A percentile compares a stretch with the other conserved stretches of the same genome.
Evolutionary conservation across 2,113 vertebrate genomes (phyloP).

Genomic region (Caretta caretta): DNA sequence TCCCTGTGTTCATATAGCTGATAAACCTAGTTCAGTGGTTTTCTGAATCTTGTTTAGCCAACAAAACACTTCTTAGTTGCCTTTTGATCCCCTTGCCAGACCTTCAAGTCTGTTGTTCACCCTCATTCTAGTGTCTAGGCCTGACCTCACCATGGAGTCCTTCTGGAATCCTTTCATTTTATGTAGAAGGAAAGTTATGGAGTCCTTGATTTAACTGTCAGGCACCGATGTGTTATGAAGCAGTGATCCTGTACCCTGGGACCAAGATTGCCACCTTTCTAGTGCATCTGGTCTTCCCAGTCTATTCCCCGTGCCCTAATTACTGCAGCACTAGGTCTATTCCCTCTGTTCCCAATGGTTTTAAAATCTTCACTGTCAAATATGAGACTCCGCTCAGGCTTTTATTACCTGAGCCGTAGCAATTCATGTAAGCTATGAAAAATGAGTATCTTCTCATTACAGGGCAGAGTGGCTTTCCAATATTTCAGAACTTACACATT

Average conservation of each 20-base stretch:
- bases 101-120: neutral
- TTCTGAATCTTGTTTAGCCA: neutral
- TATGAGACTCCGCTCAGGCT: neutral
- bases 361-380: neutral
- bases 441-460: neutral
- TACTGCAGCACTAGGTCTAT: neutral
- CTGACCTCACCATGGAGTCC: neutral
- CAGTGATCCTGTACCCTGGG: neutral
- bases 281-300: fast-evolving
- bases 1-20: neutral
- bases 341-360: neutral
- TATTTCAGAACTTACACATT: neutral
- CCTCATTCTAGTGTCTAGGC: neutral
- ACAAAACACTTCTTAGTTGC: neutral
- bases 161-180: neutral
- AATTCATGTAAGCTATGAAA: neutral
- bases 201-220: slow-evolving; percentile 8
- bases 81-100: neutral
- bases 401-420: neutral
- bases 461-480: neutral
- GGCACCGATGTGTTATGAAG: neutral
- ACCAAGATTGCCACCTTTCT: neutral
- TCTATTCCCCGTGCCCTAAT: neutral
- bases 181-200: neutral
- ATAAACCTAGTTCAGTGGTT: neutral